Base-by-base conservation (phyloP, 2,113 vertebrate genomes). In the Nycticorax nycticorax region DNA sequence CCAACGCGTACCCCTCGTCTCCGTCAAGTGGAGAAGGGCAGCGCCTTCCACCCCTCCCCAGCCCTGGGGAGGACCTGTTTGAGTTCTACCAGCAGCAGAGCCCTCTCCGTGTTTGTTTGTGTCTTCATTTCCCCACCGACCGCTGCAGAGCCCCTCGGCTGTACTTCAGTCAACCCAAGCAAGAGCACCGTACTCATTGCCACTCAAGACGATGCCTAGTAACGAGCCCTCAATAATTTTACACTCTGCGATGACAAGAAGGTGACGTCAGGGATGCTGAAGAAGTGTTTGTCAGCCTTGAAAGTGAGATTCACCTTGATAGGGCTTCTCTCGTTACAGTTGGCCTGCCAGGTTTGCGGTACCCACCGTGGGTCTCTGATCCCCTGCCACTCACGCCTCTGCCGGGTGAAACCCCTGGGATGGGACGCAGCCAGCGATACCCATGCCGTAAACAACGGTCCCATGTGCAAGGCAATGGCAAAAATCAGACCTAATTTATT, bases 1-100 rank as follows among this genome's bases (percentile, higher is more conserved):
- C 37, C n/a, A 68, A 19, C 3, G 4, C 7, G 0, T 12, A 12
- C 11, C n/a, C 3, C 7, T n/a, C 10, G 2, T 24, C n/a, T 41
- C 45, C 2, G 0, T 15, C 35, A 7, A 1, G 1, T 17, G 62
- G 62, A 56, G 68, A 17, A 37, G 32, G 39, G 16, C 13, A 28
- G 7, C 2, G 26, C 56, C 50, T 28, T 57, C 69, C 77, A 8
- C 43, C 27, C 32, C 15, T 27, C 41, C 10, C 22, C 27, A 30
- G 1, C 56, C 35, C 22, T 16, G 56, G 6, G 8, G 76, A 56
- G 27, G 41, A 20, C 41, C 3, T 1, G 6, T 12, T 73, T 13
- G 13, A 4, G 14, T 52, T 39, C 3, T 14, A 6, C 28, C 52
- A 35, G 9, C 3, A 5, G 17, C 8, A 27, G 28, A 14, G 12